These are phyloP conservation scores for Trypoxylon attenuatum DNA, from an alignment of 2,888 invertebrate genomes.

Conservation along the genomic window DNA sequence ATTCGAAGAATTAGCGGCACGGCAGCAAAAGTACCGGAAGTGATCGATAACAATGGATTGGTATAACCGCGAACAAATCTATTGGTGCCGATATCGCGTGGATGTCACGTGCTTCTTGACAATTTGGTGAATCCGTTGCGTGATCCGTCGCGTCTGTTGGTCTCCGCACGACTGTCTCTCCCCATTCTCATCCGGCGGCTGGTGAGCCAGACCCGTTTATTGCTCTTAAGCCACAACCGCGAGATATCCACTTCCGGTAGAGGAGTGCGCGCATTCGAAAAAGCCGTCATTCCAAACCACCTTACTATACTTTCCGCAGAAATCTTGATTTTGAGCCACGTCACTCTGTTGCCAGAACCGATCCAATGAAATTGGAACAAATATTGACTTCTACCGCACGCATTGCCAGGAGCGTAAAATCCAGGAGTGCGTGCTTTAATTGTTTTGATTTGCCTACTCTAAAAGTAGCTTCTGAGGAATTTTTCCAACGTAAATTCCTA, in stretches of 20 bases:
- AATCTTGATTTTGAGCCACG: not conserved
- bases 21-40: too few species aligned
- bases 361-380: slow-evolving; percentile 3
- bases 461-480: too few species aligned
- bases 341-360: not conserved
- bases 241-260: slow-evolving; percentile 52
- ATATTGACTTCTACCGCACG: slow-evolving; percentile 21
- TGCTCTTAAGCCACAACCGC: slow-evolving; percentile 58
- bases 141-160: slow-evolving; percentile 64
- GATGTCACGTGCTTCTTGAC: slow-evolving; percentile 49
- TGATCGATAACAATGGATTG: too few species aligned
- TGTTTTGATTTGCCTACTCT: slow-evolving; percentile 14
- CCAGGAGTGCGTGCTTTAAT: not conserved
- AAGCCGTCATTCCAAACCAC: slow-evolving; percentile 24
- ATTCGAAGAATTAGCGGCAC: too few species aligned
- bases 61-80: too few species aligned
- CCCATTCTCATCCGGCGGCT: slow-evolving; percentile 63
- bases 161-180: slow-evolving; percentile 65
- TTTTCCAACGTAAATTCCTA: too few species aligned
- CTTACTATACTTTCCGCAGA: not conserved
- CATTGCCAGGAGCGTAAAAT: slow-evolving; percentile 14
- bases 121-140: slow-evolving; percentile 34
- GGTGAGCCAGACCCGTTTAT: slow-evolving; percentile 60
- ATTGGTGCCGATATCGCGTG: not conserved
- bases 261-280: slow-evolving; percentile 33